Conservation (phyloP, 2,113 vertebrate genomes). For the Ageneiosus marmoratus region DNA sequence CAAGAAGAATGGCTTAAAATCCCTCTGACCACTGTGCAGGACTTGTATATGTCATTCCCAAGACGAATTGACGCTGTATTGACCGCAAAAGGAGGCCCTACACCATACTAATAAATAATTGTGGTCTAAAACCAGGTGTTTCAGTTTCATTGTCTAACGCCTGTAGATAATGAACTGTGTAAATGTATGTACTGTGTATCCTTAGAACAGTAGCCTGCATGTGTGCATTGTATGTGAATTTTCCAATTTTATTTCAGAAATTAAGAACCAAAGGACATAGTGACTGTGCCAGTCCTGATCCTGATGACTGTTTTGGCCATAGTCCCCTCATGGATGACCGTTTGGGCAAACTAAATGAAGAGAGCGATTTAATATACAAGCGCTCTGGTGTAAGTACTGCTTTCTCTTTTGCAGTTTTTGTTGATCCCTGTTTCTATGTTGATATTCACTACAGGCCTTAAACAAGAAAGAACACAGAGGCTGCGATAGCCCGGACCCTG, state of each 20-base stretch:
- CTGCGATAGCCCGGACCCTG: constrained; percentile 99
- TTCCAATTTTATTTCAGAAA: constrained; percentile 99
- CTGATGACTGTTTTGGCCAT: constrained; percentile 98
- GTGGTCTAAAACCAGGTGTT: no score
- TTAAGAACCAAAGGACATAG: constrained; percentile 99
- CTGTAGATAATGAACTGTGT: neutral
- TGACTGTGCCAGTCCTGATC: constrained; percentile 99
- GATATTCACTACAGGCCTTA: constrained; percentile 96
- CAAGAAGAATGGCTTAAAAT: no score
- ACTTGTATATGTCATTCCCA: no score
- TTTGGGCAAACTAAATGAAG: constrained; percentile 99
- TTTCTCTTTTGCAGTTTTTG: constrained; percentile 88
- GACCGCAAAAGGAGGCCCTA: no score
- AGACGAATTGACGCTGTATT: no score
- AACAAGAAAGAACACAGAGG: constrained; percentile 99
- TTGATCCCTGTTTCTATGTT: constrained; percentile 98
- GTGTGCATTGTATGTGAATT: constrained; percentile 84
- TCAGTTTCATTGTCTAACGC: no score
- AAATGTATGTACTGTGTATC: neutral
- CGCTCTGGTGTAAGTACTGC: constrained; percentile 99
- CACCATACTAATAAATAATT: no score
- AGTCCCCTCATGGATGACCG: constrained; percentile 98
- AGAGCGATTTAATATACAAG: constrained; percentile 99
- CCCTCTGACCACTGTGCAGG: no score
- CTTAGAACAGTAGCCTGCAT: constrained; percentile 11